Base-by-base conservation (phyloP, 2,797 vertebrate species). In the Propithecus deckenii region DNA sequence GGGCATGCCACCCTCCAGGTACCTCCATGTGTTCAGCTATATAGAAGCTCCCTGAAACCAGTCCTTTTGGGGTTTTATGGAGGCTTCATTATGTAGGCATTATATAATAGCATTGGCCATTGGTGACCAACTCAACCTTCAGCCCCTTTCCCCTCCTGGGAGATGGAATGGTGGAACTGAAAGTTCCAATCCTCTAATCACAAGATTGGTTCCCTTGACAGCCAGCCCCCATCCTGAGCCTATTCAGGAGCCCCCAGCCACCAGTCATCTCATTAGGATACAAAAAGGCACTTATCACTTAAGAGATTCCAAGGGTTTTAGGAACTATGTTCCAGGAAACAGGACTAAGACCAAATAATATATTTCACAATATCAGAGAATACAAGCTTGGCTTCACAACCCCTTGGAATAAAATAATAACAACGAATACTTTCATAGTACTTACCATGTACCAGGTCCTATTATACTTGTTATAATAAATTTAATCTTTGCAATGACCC, bases 401-500 rank as follows among this genome's bases (percentile, higher is more conserved):
- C 32, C 30, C 30, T 87, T 84, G 32, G 55, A 89, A 75, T 75
- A 75, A 93, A 91, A 67, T 38, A 91, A 81, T 6, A 79, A 35
- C 23, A 86, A 84, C 9, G 92, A 69, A 59, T 59, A 25, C 46
- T 80, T 88, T 63, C 32, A 52, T 61, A 83, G 5, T 18, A 32
- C 15, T 94, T 67, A 18, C 9, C 57, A n/a, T 69, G 32, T 79
- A 5, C 30, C 57, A 89, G 28, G 7, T 3, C 57, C 28, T 91
- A 67, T 93, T 96, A 94, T 61, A 89, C 17, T 67, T 61, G 87
- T 71, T 89, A n/a, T 74, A 63, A 67, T 74, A 89, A 35, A 89
- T 89, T 91, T 94, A 79, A 46, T 92, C 46, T 84, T 89, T 72
- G 84, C 17, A 95, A 52, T 89, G 84, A 89, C n/a, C 13, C 25